Base-by-base conservation (phyloP, 2,113 vertebrate species). In the Barnardius zonarius region DNA sequence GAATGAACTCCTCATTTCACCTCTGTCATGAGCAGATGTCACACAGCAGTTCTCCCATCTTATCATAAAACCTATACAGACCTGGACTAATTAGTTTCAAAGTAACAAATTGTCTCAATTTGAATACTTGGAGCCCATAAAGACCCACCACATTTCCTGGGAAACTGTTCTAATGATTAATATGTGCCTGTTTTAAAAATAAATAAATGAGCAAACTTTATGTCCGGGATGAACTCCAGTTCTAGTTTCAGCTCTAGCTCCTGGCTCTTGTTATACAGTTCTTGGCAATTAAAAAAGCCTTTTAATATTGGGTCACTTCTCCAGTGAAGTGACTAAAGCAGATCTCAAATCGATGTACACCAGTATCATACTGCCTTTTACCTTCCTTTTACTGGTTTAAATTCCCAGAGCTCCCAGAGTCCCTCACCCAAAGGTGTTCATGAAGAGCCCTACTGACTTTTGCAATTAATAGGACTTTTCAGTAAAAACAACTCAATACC, bases 231-330 rank as follows among this genome's bases (percentile, higher is more conserved):
- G 7, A 24, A 51, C 25, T 44, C 62, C 22, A 59, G 33, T 33
- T 89, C 43, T n/a, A 63, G 22, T 15, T 91, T 88, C 46, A 54
- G 28, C 31, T 89, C 17, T 30, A 81, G 16, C 14, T 88, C 28
- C 51, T 27, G 24, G 5, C 5, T 92, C 33, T 61, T 62, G 6
- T 82, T 72, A 35, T 7, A 16, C 0, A 0, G 23, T 18, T 78
- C 22, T 62, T 44, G 4, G 8, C 20, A 83, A 64, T 12, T 31
- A 33, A 75, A 85, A 76, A 48, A 27, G 8, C 11, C 5, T 39
- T 59, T 14, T 30, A 31, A 39, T 35, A 17, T 5, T 4, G 0
- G 5, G 52, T 69, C 61, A 4, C 52, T 85, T 59, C 82, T 70
- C 18, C 20, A 61, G 10, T 33, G 15, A 81, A 41, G 14, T 18